Base-by-base conservation (phyloP, 2,113 vertebrate genomes). In the Myrmecophaga tridactyla region DNA sequence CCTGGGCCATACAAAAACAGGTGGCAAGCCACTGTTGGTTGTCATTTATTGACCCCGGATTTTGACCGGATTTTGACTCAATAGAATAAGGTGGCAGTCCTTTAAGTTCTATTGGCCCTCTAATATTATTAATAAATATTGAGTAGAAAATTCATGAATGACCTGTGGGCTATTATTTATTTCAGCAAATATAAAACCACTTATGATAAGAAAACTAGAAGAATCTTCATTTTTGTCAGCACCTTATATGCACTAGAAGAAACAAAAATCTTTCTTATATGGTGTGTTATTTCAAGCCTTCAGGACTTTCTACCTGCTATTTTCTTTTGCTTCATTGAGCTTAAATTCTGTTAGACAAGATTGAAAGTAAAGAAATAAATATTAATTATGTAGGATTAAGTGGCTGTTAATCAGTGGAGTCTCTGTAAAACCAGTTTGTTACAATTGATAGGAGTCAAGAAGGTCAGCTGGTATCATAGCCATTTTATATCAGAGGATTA, bases 311-410 rank as follows among this genome's bases (percentile, higher is more conserved):
- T 34, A 41, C 13, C 12, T 83, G 62, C 70, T 69, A n/a, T 77
- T 90, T 39, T 23, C 12, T 83, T 43, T 53, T 60, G 1, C 67
- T 34, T 95, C 56, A 58, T 6, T 78, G 27, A 90, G 23, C 43
- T 86, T 93, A 86, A 58, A 76, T 76, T 83, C 39, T 81, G 20
- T 86, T 78, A 87, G 62, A 83, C 77, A 87, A 87, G 34, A 36
- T 20, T 75, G 34, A 81, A 53, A 86, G 51, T 46, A 70, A 92
- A 89, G 21, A 86, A 65, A 83, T 29, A 88, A 92, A 48, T 36
- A 34, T 8, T 69, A 43, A 70, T 77, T 70, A 29, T 90, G 62
- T 77, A 27, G 36, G 58, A 72, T 62, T 58, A 0, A 11, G 7
- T 86, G 46, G 65, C 18, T 89, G n/a, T 67, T 1, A 80, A 51